phyloP scores from a whole-genome alignment of 2,113 vertebrate genomes.

The Megalops atlanticus region DNA sequence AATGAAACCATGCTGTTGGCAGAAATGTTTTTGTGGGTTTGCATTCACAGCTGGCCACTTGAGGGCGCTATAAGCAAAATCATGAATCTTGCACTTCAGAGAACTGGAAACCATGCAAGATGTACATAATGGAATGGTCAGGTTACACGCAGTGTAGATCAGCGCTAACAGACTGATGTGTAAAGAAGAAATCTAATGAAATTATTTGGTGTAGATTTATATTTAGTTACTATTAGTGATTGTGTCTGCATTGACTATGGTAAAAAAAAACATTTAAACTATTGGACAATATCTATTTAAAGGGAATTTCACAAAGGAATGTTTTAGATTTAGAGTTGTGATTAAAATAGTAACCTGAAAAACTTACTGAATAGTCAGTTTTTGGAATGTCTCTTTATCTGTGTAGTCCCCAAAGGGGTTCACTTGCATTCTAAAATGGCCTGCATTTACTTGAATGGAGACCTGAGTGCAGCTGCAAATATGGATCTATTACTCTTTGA shows the following conservation, averaged over 20 bases:
- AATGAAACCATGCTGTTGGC: neutral
- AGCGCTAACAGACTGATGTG: neutral
- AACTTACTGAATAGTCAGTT: slow-evolving; percentile 24
- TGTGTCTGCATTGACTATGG: neutral
- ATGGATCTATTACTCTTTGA: neutral
- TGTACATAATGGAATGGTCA: neutral
- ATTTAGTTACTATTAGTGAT: neutral
- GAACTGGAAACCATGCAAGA: neutral
- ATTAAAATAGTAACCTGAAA: slow-evolving; percentile 33
- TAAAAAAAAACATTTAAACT: neutral
- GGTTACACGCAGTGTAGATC: neutral
- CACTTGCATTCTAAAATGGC: neutral
- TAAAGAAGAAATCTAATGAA: neutral
- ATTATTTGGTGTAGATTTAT: neutral
- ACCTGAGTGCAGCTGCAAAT: neutral
- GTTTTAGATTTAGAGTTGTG: slow-evolving; percentile 32
- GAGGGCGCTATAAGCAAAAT: slow-evolving; percentile 21
- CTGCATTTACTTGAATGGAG: neutral
- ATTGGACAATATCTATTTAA: slow-evolving; percentile 21
- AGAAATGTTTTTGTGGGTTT: slow-evolving; percentile 2
- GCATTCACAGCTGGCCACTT: neutral
- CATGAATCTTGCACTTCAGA: neutral
- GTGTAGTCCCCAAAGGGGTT: neutral
- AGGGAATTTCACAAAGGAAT: slow-evolving; percentile 27
- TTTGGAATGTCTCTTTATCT: slow-evolving; percentile 22